These are phyloP conservation scores for Amblyraja radiata DNA, from an alignment of 2,797 vertebrate species.

Conservation along the genomic window DNA sequence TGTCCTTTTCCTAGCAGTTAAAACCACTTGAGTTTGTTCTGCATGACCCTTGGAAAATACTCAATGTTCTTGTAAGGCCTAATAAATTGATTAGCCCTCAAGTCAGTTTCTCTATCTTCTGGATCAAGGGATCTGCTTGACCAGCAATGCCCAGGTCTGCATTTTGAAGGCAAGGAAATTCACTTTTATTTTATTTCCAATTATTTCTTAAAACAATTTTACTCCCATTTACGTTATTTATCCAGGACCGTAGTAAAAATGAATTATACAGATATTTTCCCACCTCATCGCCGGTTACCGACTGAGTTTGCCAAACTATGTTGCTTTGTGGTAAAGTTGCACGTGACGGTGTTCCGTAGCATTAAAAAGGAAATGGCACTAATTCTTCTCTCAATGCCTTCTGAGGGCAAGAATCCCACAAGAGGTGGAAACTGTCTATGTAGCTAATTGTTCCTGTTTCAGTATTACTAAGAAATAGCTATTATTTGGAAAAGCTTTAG, in stretches of 20 bases:
- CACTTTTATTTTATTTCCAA: not conserved
- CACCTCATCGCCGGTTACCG: not conserved
- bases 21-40: not conserved
- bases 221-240: not conserved
- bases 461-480: not conserved
- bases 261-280: not conserved
- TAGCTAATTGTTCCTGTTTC: not conserved
- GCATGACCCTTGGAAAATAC: not conserved
- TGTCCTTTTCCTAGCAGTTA: not conserved
- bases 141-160: not conserved
- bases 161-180: not conserved
- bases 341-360: too few relatives aligned
- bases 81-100: not conserved
- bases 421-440: too few relatives aligned
- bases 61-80: not conserved
- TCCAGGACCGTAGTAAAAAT: not conserved
- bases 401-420: not conserved
- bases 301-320: not conserved
- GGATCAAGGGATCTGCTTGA: not conserved
- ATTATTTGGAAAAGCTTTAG: not conserved
- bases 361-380: not conserved
- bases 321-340: not conserved
- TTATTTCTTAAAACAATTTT: not conserved
- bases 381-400: not conserved
- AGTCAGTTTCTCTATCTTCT: not conserved